Conservation (phyloP, 53 echinoderm and acorn worm species). For the Apostichopus leukothele region DNA sequence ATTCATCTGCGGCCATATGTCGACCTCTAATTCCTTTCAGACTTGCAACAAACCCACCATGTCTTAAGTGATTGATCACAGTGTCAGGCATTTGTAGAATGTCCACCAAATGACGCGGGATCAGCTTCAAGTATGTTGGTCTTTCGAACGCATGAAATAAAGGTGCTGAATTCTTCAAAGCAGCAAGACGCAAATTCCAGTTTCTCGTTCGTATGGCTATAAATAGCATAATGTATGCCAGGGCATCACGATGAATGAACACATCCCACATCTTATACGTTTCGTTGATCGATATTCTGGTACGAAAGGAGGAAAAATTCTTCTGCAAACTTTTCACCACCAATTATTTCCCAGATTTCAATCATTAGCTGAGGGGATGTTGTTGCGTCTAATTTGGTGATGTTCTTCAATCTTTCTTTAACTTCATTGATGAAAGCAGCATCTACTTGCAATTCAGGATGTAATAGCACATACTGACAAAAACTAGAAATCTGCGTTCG, state of each 20-base stretch:
- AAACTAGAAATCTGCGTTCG: not conserved
- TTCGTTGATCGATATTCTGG: not conserved
- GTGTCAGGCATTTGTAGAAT: conserved; percentile 46
- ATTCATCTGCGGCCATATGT: conserved; percentile 53
- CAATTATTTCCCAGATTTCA: not conserved
- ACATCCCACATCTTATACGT: conserved; percentile 43
- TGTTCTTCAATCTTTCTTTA: not conserved
- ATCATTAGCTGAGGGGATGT: not conserved
- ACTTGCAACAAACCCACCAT: conserved; percentile 54
- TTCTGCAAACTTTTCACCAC: not conserved
- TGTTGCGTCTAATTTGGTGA: not conserved
- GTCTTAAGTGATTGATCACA: conserved; percentile 27
- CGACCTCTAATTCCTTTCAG: conserved; percentile 26
- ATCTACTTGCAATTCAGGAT: no score
- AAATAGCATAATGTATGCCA: conserved; percentile 16
- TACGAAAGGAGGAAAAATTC: not conserved
- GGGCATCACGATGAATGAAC: conserved; percentile 40
- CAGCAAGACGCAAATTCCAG: conserved; percentile 23
- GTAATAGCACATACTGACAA: no score
- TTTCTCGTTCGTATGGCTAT: conserved; percentile 29
- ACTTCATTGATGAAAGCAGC: not conserved
- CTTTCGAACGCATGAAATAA: conserved; percentile 46
- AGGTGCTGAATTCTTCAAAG: not conserved
- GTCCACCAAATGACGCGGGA: conserved; percentile 53
- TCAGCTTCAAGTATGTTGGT: conserved; percentile 35